phyloP scores from a whole-genome alignment of 2,888 invertebrate genomes.

The Plebejus argus region DNA sequence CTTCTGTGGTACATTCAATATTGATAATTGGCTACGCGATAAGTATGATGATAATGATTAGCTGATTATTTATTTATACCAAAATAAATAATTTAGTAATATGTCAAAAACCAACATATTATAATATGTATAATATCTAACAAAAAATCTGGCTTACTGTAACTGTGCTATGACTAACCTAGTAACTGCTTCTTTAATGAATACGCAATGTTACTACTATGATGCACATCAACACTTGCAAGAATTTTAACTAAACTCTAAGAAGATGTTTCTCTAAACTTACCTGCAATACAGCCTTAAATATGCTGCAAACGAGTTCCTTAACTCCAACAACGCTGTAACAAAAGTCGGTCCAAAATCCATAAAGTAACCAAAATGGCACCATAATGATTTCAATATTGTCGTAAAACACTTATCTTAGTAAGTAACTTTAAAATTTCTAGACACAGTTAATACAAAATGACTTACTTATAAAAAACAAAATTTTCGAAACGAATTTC shows the following conservation, averaged over 20 bases:
- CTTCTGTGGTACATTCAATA: no score
- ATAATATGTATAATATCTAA: no score
- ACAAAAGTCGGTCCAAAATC: not conserved
- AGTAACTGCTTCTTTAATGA: no score
- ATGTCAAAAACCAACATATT: no score
- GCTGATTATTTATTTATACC: no score
- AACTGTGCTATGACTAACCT: no score
- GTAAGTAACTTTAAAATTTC: not conserved
- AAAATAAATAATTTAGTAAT: no score
- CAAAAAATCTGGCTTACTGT: no score
- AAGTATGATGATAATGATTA: no score
- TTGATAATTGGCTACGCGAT: no score
- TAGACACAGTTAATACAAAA: not conserved
- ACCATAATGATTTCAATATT: not conserved
- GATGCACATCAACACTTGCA: no score
- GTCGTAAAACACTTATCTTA: not conserved
- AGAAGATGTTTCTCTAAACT: not conserved
- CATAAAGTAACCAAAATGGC: not conserved
- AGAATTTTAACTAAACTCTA: not conserved
- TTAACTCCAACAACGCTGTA: conserved; percentile 1
- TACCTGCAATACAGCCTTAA: conserved; percentile 34
- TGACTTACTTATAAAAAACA: not conserved
- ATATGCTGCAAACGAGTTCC: conserved; percentile 29
- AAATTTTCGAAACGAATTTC: not conserved
- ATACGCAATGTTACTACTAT: no score